Evolutionary conservation across 2,888 invertebrate species (phyloP), one percentile per base, ranked within the genome.

Genomic region (Dugesia japonica): DNA sequence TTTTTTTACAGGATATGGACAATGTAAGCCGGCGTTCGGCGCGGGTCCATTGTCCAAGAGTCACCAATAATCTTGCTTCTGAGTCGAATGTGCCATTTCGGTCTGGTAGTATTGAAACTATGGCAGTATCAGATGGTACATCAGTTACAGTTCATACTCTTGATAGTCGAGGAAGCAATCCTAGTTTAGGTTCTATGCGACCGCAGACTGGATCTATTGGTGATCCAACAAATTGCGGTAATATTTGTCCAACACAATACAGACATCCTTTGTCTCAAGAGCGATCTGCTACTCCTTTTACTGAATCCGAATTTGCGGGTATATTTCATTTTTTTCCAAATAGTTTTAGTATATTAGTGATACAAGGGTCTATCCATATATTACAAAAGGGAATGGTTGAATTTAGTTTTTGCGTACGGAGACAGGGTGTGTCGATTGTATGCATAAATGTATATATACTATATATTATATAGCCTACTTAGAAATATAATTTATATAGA

Each of bases 201-300:
- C 76, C 76, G 23, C 76, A 74, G 75, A 74, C 72, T 74, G 76
- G 76, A 23, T 75, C 74, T n/a, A 27, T 76, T 7, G 72, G 76
- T 20, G 73, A 76, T 13, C 76, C 76, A 31, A 31, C 72, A 56
- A 56, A n/a, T 20, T 56, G 56, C 17, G 4, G 4, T 20, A 56
- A 56, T 23, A 56, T 9, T 56, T 56, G 1, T n/a, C 56, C 56
- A 20, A 56, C 56, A n/a, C 56, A 56, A 4, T 56, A 56, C 23
- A n/a, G 56, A 23, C n/a, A 56, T 56, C 56, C 56, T n/a, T 56
- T 56, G 17, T 4, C 56, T 13, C n/a, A 20, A n/a, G 56, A 56
- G 17, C 4, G 56, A 23, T 56, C 56, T 9, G 56, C 20, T 56
- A 56, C 56, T 20, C 56, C 56, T n/a, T 56, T 56, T 56, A 56